Evolutionary conservation across 2,113 vertebrate species (phyloP).

Genomic region (Piprites chloris): DNA sequence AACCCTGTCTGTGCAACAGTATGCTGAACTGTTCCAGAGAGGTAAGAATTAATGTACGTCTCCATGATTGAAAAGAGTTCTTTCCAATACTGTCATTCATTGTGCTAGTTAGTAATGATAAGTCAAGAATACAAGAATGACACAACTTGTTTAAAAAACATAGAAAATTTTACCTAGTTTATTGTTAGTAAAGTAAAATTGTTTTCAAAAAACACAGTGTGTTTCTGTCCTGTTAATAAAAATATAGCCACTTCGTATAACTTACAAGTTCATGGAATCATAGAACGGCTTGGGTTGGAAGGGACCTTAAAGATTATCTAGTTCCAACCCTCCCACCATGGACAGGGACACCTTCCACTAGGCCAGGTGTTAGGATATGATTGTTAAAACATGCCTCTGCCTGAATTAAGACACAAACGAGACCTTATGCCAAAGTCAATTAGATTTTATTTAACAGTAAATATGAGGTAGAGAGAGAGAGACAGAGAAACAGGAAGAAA

Average conservation of each 20-base stretch:
- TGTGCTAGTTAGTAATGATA: neutral
- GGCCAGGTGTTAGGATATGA: neutral
- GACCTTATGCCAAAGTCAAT: neutral
- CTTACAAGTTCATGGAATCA: neutral
- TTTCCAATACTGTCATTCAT: neutral
- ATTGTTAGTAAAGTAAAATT: neutral
- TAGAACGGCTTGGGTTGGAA: neutral
- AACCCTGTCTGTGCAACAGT: neutral
- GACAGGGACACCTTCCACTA: too few species aligned
- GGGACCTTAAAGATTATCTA: neutral
- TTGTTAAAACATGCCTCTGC: neutral
- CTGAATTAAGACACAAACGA: neutral
- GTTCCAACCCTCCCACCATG: neutral
- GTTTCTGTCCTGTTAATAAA: neutral
- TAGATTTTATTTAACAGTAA: neutral
- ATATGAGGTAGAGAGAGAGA: neutral
- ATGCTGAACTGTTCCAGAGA: neutral
- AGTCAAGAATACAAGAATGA: neutral
- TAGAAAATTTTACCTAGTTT: neutral
- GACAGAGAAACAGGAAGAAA: neutral
- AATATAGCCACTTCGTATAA: neutral
- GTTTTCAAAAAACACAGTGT: accelerated
- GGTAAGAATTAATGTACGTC: neutral
- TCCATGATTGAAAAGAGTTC: neutral
- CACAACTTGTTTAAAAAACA: neutral